Evolutionary conservation across 2,888 invertebrate genomes (phyloP), one percentile per base, ranked within the genome.

Genomic region (Phengaris alcon): DNA sequence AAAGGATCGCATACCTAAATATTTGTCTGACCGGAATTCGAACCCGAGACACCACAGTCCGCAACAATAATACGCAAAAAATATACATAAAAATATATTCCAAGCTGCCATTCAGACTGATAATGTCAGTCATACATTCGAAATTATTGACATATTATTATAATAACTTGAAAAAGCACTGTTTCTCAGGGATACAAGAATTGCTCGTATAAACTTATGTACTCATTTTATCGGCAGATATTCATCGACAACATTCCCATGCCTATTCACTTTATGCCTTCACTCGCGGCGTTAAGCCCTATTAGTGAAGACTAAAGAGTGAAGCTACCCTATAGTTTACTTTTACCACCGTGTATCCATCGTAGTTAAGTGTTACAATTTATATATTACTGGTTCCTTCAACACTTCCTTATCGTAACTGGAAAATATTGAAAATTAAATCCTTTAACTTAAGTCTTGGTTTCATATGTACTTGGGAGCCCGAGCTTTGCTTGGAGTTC

Each of bases 321-420:
- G 64, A 44, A 44, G 35, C 59, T 59, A 35, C 64, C 35, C 64
- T 64, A 15, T 64, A 44, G 64, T 64, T 64, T 64, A 44, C 64
- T 64, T 22, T 4, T 22, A 64, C 64, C 22, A 59, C 22, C 59
- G 64, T 64, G 13, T 35, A 64, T 64, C 64, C 64, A 64, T 35
- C 64, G 64, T 13, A 35, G 12, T 12, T 6, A 44, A 64, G 2
- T 64, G 35, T 64, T 64, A 64, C 35, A 64, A 64, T 64, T 44
- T 64, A 35, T 64, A 35, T 64, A 12, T 44, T 64, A 64, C 64
- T 64, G 64, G 35, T 44, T 44, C 44, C 9, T 8, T 35, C 22
- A 64, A 22, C 22, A 64, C 64, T 64, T 64, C 64, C 64, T 64
- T 44, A 22, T 59, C 15, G 35, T 12, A 44, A 44, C 64, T 64